These are phyloP conservation scores for Protobothrops flavoviridis DNA, from an alignment of 2,113 vertebrate genomes.

Conservation along the genomic window DNA sequence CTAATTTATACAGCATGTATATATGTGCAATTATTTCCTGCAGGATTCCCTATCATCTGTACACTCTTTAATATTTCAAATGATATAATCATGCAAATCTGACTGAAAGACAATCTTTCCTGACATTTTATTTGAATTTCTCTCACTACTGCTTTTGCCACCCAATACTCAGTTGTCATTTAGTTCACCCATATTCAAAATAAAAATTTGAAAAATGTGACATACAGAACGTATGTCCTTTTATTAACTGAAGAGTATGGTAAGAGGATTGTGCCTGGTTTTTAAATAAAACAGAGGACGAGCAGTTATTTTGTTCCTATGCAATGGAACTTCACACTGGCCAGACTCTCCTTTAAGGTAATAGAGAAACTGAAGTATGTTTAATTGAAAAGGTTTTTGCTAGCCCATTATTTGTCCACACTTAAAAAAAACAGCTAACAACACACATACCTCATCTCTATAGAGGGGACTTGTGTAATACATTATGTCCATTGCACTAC, in stretches of 20 bases:
- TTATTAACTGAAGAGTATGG: not conserved
- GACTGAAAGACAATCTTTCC: not conserved
- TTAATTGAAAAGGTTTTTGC: not conserved
- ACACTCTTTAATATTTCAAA: not conserved
- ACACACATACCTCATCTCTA: slow-evolving; percentile 85
- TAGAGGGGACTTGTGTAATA: slow-evolving; percentile 98
- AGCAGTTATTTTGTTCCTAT: not conserved
- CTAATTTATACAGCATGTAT: not conserved
- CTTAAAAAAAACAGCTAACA: rapidly evolving
- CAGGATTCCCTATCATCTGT: not conserved
- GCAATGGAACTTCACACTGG: not conserved
- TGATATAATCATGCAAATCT: not conserved
- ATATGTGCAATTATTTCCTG: not conserved
- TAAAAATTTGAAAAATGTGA: not conserved
- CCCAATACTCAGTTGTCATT: not conserved
- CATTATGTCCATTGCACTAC: slow-evolving; percentile 99
- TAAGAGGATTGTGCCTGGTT: not conserved
- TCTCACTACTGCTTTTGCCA: not conserved
- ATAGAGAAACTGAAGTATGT: not conserved
- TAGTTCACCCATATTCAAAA: not conserved
- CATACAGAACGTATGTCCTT: not conserved
- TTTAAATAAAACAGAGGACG: not conserved
- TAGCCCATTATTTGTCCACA: not conserved
- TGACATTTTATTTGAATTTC: not conserved
- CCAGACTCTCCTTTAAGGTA: not conserved